Percentiles rank a stretch among this genome's conserved stretches.
Evolutionary conservation across 2,113 vertebrate species (phyloP).

Genomic region (Tautogolabrus adspersus): DNA sequence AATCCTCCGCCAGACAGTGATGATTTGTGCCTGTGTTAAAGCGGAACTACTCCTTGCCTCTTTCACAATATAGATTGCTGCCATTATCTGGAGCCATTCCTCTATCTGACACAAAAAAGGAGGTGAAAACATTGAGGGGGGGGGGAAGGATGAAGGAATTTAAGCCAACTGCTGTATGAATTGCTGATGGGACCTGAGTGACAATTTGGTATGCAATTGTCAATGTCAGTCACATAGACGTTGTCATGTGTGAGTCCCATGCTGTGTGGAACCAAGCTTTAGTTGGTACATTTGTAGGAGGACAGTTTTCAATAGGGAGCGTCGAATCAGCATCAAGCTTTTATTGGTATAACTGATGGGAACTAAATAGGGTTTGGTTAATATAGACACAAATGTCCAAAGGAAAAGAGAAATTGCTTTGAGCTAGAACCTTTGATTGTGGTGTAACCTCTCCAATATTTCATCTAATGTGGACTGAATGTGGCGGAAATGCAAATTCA

Average conservation of each 20-base stretch:
- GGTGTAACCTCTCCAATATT: slow-evolving; percentile 50
- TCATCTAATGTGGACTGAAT: slow-evolving; percentile 53
- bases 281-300: slow-evolving; percentile 26
- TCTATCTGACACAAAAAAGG: slow-evolving; percentile 63
- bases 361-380: slow-evolving; percentile 22
- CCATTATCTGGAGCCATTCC: slow-evolving; percentile 82
- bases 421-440: slow-evolving; percentile 33
- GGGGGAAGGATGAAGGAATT: slow-evolving; percentile 75
- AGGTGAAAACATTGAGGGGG: slow-evolving; percentile 63
- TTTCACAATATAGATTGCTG: slow-evolving; percentile 80
- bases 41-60: slow-evolving; percentile 66
- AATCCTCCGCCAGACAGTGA: slow-evolving; percentile 65
- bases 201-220: slow-evolving; percentile 81
- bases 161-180: slow-evolving; percentile 73
- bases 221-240: slow-evolving; percentile 75
- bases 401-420: background rate
- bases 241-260: slow-evolving; percentile 60
- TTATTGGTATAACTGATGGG: slow-evolving; percentile 6
- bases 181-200: slow-evolving; percentile 76
- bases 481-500: slow-evolving; percentile 63
- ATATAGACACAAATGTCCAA: slow-evolving; percentile 12
- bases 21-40: slow-evolving; percentile 74
- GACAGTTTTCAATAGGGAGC: slow-evolving; percentile 19
- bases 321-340: slow-evolving; percentile 33
- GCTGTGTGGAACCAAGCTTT: slow-evolving; percentile 33